Conservation (phyloP, 2,113 vertebrate genomes). For the Calonectris borealis region DNA sequence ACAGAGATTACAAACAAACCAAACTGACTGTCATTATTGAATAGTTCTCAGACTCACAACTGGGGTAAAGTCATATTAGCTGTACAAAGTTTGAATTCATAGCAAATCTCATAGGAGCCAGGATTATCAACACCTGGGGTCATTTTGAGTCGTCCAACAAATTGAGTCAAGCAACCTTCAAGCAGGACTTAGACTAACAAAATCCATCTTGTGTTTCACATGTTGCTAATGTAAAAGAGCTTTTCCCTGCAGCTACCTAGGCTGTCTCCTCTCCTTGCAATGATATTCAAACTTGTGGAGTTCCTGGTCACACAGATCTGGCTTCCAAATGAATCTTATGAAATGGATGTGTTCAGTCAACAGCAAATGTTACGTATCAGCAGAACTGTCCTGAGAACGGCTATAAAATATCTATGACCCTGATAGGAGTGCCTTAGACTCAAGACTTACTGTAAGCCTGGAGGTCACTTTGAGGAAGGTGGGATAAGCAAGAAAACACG, state of each 20-base stretch:
- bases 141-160: background rate
- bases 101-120: background rate
- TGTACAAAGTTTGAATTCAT: background rate
- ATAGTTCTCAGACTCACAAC: background rate
- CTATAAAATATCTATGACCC: background rate
- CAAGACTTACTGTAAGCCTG: background rate
- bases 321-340: background rate
- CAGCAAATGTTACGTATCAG: background rate
- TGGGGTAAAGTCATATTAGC: background rate
- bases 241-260: background rate
- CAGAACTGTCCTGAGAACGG: background rate
- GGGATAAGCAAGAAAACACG: background rate
- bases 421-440: background rate
- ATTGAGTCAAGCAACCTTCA: background rate
- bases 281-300: background rate
- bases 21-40: background rate
- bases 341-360: background rate
- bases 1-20: background rate
- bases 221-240: background rate
- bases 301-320: background rate
- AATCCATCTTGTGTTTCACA: background rate
- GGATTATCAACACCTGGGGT: slow-evolving; percentile 1
- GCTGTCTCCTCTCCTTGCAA: background rate
- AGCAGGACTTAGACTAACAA: background rate
- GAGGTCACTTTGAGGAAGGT: background rate